Evolutionary conservation across 2,797 vertebrate genomes (phyloP).

Genomic region (Cetoscarus ocellatus): DNA sequence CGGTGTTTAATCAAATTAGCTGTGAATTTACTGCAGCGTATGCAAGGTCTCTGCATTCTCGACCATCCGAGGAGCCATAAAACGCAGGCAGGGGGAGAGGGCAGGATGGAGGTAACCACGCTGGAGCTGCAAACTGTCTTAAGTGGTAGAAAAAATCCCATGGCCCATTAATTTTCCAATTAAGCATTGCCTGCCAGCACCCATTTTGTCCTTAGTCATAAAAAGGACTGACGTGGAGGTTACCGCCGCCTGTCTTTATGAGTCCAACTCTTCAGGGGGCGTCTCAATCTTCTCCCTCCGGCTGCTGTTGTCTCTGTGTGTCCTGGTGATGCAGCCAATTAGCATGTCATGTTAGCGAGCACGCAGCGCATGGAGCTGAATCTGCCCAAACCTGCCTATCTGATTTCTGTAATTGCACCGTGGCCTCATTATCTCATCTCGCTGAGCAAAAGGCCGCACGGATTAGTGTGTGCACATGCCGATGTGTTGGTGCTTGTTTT

Average conservation of each 20-base stretch:
- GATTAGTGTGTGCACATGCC: constrained; percentile 13
- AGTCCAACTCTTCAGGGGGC: constrained; percentile 43
- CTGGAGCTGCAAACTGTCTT: constrained; percentile 65
- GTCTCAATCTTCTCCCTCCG: constrained; percentile 54
- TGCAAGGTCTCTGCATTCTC: constrained; percentile 58
- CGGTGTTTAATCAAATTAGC: constrained; percentile 69
- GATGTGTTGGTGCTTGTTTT: constrained; percentile 54
- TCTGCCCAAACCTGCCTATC: constrained; percentile 78
- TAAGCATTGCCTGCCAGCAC: constrained; percentile 69
- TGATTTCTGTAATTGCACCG: constrained; percentile 76
- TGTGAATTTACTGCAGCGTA: constrained; percentile 61
- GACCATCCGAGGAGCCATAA: constrained; percentile 53
- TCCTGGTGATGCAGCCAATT: constrained; percentile 76
- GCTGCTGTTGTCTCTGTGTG: constrained; percentile 49
- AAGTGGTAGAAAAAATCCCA: constrained; percentile 67
- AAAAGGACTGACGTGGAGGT: constrained; percentile 78
- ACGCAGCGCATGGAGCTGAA: constrained; percentile 54
- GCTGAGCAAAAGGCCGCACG: constrained; percentile 43
- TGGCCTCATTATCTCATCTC: constrained; percentile 67
- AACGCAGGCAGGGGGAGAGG: constrained; percentile 42
- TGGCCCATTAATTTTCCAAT: constrained; percentile 83
- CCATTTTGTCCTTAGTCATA: constrained; percentile 84
- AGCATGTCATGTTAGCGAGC: constrained; percentile 68
- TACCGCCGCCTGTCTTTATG: constrained; percentile 60
- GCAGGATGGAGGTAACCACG: constrained; percentile 29